Evolutionary conservation across 2,797 vertebrate species (phyloP).

Genomic region (Esox masquinongy): DNA sequence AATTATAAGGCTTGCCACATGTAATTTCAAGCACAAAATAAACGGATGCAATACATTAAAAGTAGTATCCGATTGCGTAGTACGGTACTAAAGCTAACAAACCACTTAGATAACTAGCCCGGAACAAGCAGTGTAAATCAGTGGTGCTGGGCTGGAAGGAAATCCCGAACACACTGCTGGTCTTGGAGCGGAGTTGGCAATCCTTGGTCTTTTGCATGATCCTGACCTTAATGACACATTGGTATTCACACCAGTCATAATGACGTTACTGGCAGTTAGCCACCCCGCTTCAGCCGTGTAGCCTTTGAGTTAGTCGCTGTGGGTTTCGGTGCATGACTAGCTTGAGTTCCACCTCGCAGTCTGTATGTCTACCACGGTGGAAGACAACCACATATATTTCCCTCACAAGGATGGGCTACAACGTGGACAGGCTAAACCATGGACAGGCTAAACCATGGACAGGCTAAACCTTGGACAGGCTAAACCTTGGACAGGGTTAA

Average conservation of each 20-base stretch:
- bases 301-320: constrained; percentile 16
- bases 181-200: not conserved
- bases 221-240: not conserved
- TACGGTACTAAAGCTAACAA: constrained; percentile 26
- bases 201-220: not conserved
- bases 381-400: constrained; percentile 32
- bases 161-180: not conserved
- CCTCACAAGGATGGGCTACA: constrained; percentile 34
- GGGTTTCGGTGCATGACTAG: constrained; percentile 10
- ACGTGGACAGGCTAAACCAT: constrained; percentile 28
- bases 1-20: constrained; percentile 32
- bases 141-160: not conserved
- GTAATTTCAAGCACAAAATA: not conserved
- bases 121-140: not conserved
- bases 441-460: too few species aligned
- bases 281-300: constrained; percentile 37
- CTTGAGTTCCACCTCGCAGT: constrained; percentile 21
- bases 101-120: constrained; percentile 23
- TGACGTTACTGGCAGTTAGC: constrained; percentile 42
- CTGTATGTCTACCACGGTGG: constrained; percentile 35
- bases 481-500: too few species aligned
- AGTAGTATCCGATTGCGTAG: constrained; percentile 41
- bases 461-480: too few species aligned
- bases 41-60: constrained; percentile 34
- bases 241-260: constrained; percentile 7